phyloP scores from a whole-genome alignment of 2,888 invertebrate species.

The Athalia rosae region DNA sequence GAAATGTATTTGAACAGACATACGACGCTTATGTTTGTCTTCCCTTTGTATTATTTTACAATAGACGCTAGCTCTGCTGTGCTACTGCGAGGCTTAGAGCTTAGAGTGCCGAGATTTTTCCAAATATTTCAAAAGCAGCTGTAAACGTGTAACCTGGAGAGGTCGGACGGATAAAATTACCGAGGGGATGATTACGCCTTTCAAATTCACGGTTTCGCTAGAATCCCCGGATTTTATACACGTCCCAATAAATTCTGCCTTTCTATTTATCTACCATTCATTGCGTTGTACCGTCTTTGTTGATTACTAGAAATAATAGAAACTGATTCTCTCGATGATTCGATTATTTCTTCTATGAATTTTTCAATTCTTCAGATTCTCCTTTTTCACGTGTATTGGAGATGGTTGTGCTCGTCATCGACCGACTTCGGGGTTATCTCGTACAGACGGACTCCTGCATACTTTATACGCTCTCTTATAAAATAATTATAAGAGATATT shows the following conservation, averaged over 20 bases:
- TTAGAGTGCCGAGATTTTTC: slow-evolving; percentile 56
- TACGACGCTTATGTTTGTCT: slow-evolving; percentile 69
- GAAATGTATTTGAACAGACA: slow-evolving; percentile 72
- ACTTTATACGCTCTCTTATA: background rate
- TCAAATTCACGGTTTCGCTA: background rate
- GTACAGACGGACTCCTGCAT: no score
- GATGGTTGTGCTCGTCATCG: no score
- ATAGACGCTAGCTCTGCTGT: slow-evolving; percentile 57
- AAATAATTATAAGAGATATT: slow-evolving; percentile 15
- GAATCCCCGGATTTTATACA: no score
- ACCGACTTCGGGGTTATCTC: no score
- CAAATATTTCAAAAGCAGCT: slow-evolving; percentile 23
- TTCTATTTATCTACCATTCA: no score
- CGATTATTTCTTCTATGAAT: no score
- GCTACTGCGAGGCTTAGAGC: slow-evolving; percentile 31
- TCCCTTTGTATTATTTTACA: slow-evolving; percentile 68
- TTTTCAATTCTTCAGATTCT: no score
- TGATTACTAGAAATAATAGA: no score
- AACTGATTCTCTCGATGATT: no score
- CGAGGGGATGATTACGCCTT: background rate
- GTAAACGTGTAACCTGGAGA: background rate
- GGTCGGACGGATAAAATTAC: background rate
- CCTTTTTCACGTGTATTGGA: no score
- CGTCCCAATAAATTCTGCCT: no score
- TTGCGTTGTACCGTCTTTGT: no score